phyloP scores from a whole-genome alignment of 2,113 vertebrate species.

The Crotalus viridis region DNA sequence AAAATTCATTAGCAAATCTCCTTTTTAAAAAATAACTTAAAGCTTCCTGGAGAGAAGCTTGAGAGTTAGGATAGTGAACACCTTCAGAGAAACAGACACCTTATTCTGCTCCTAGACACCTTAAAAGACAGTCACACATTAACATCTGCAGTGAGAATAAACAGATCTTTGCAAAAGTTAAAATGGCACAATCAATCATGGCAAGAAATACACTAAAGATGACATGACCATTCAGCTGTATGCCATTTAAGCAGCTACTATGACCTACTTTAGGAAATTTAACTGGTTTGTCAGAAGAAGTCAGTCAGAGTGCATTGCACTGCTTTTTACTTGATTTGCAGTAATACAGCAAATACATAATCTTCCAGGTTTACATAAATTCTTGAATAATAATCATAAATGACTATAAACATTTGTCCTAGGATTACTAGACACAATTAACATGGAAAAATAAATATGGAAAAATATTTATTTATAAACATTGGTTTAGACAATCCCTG shows the following conservation, averaged over 20 bases:
- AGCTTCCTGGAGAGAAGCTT: not conserved
- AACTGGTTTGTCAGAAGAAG: not conserved
- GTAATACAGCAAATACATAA: not conserved
- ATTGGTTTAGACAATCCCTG: not conserved
- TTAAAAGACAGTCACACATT: constrained; percentile 26
- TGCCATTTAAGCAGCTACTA: not conserved
- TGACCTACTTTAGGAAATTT: not conserved
- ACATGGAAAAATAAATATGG: not conserved
- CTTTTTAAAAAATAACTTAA: constrained; percentile 43
- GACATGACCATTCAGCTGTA: not conserved
- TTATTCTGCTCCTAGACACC: constrained; percentile 25
- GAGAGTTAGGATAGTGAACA: constrained; percentile 41
- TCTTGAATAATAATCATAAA: not conserved
- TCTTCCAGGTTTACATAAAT: not conserved
- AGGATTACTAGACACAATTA: not conserved
- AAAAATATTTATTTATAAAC: not conserved
- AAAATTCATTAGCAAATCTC: constrained; percentile 9
- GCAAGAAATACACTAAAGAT: not conserved
- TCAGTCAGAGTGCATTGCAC: not conserved
- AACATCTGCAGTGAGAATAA: constrained; percentile 38
- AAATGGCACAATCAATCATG: not conserved
- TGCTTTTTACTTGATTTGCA: not conserved
- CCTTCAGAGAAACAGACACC: constrained; percentile 30
- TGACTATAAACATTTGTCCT: not conserved
- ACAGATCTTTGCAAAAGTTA: not conserved